Conservation (phyloP, 2,113 vertebrate species). For the Sakesphorus luctuosus region DNA sequence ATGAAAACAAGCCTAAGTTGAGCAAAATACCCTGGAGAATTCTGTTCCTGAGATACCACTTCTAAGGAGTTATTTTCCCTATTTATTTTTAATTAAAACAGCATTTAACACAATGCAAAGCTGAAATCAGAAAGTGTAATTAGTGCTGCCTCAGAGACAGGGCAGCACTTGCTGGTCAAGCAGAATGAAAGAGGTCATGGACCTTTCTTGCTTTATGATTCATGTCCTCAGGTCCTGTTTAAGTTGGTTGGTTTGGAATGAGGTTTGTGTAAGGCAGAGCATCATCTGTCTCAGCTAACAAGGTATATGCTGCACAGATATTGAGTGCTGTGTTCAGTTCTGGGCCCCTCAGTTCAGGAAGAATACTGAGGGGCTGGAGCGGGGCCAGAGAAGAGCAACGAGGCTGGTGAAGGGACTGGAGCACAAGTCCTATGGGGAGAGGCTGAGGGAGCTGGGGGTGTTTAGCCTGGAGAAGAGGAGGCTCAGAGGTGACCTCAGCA, state of each 20-base stretch:
- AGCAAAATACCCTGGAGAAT: background rate
- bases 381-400: too few species aligned
- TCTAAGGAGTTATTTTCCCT: background rate
- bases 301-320: background rate
- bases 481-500: too few species aligned
- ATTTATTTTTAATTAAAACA: constrained; percentile 55
- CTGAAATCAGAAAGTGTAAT: constrained; percentile 17
- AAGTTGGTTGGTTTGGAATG: background rate
- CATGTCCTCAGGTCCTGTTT: constrained; percentile 1
- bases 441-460: too few species aligned
- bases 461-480: too few species aligned
- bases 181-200: background rate
- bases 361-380: too few species aligned
- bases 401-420: too few species aligned
- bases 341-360: too few species aligned
- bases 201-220: background rate
- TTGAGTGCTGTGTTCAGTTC: too few species aligned
- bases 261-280: background rate
- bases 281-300: background rate
- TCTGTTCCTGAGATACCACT: background rate
- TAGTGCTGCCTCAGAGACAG: background rate
- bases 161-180: constrained; percentile 7
- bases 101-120: background rate
- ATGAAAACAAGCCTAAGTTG: background rate
- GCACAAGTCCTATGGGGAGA: too few species aligned